Percentiles rank a stretch among this genome's conserved stretches.
Evolutionary conservation across 2,888 invertebrate species (phyloP).

Genomic region (Chirona hameri): DNA sequence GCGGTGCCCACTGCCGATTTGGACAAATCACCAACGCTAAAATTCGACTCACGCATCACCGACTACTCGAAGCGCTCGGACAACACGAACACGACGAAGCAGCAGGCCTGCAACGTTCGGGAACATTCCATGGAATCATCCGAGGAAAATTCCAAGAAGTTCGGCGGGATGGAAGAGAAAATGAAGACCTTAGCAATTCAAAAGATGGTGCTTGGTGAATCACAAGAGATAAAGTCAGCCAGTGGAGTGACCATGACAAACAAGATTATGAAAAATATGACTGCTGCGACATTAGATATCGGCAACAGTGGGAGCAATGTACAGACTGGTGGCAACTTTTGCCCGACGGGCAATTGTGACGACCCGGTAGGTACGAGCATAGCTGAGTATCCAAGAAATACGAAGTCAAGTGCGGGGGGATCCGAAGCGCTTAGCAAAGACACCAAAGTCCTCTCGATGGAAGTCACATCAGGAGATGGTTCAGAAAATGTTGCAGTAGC

Average conservation of each 20-base stretch:
- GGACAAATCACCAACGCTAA: not conserved
- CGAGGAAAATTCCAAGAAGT: not conserved
- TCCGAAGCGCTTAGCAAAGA: not conserved
- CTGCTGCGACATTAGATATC: not conserved
- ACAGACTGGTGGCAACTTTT: constrained; percentile 27
- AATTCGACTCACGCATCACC: constrained; percentile 31
- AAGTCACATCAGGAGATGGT: not conserved
- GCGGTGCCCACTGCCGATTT: constrained; percentile 32
- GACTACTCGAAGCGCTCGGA: constrained; percentile 24
- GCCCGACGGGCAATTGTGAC: constrained; percentile 30
- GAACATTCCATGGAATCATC: not conserved
- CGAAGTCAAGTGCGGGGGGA: not conserved
- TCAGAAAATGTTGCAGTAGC: not conserved
- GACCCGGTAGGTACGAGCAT: constrained; percentile 4
- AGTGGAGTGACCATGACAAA: constrained; percentile 28
- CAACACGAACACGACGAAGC: constrained; percentile 13
- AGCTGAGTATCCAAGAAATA: constrained; percentile 6
- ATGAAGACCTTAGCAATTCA: not conserved
- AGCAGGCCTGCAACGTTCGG: constrained; percentile 32
- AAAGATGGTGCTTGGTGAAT: constrained; percentile 30
- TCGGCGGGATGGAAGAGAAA: not conserved
- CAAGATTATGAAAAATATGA: constrained; percentile 23
- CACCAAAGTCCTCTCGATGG: constrained; percentile 11
- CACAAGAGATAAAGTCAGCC: not conserved
- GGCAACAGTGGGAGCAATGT: constrained; percentile 22